Evolutionary conservation across 2,888 invertebrate species (phyloP).

Genomic region (Ischnus inquisitorius): DNA sequence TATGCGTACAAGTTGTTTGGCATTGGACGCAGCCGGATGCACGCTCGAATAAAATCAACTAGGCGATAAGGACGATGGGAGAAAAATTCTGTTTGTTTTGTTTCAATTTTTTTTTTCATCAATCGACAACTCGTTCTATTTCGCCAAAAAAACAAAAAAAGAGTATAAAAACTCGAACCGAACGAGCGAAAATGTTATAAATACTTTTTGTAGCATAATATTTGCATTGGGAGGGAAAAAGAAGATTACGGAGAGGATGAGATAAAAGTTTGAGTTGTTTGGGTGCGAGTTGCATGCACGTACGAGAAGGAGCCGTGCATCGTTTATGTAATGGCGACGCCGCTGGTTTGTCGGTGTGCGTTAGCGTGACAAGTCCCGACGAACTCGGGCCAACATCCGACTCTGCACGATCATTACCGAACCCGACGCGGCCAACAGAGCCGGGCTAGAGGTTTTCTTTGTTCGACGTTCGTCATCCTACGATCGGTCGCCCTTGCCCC

Average conservation of each 20-base stretch:
- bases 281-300: not conserved
- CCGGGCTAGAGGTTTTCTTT: conserved; percentile 26
- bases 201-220: too few relatives aligned
- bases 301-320: not conserved
- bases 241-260: too few relatives aligned
- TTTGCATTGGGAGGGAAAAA: too few relatives aligned
- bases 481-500: conserved; percentile 3
- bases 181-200: too few relatives aligned
- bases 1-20: conserved; percentile 47
- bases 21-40: conserved; percentile 59
- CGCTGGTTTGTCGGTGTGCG: conserved; percentile 4
- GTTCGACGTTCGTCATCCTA: conserved; percentile 21
- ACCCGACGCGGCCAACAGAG: conserved; percentile 1
- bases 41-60: conserved; percentile 51
- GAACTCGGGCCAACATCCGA: conserved; percentile 42
- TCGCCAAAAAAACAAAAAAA: not conserved
- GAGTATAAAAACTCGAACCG: too few relatives aligned
- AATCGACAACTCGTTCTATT: not conserved
- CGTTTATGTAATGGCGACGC: not conserved
- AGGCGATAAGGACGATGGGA: conserved; percentile 36
- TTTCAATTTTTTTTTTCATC: not conserved
- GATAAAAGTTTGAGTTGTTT: too few relatives aligned
- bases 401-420: conserved; percentile 27
- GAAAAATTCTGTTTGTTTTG: conserved; percentile 14
- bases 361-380: conserved; percentile 33